Conservation (phyloP, 2,888 invertebrate genomes). For the Imbricaverruca yamaguchii region DNA sequence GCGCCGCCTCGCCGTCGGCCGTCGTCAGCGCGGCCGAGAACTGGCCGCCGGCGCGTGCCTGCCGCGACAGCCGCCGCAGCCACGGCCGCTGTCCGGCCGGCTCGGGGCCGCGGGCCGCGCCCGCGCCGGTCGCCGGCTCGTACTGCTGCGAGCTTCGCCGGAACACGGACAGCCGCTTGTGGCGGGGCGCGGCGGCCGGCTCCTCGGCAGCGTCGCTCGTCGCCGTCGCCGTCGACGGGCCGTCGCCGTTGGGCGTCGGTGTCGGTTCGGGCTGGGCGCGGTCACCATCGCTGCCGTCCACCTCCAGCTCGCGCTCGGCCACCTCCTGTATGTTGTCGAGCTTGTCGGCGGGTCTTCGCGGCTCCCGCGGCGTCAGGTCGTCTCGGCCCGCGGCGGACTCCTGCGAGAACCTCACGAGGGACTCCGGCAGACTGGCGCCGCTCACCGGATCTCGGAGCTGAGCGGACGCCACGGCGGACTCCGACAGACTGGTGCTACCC, state of each 20-base stretch:
- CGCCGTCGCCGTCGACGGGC: neutral
- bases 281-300: neutral
- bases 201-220: neutral
- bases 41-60: neutral
- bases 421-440: no score
- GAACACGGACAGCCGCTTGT: neutral
- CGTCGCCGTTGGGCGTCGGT: neutral
- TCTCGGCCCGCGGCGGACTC: no score
- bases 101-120: neutral
- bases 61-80: neutral
- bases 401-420: no score
- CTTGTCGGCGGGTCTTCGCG: neutral
- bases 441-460: no score
- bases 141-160: neutral
- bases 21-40: neutral
- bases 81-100: neutral
- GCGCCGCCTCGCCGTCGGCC: no score
- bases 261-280: neutral
- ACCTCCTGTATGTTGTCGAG: neutral
- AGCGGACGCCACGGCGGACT: no score
- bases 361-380: no score
- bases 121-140: neutral
- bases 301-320: neutral
- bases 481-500: no score
- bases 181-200: neutral